phyloP scores from a whole-genome alignment of 2,113 vertebrate species.

The Triplophysa dalaica region DNA sequence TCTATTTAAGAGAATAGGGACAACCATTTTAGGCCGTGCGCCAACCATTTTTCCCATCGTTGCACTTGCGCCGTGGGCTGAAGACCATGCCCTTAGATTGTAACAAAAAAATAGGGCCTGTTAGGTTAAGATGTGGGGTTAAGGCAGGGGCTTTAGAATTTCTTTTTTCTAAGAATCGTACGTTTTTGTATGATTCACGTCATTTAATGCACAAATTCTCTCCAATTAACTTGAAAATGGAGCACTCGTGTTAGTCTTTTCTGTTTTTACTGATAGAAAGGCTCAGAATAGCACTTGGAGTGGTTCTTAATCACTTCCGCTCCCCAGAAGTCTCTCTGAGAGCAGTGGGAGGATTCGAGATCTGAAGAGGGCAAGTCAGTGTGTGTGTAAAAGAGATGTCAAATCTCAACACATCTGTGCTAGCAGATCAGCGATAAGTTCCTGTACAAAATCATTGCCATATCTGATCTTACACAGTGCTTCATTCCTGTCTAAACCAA shows the following conservation, averaged over 20 bases:
- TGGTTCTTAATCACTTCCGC: slow-evolving; percentile 43
- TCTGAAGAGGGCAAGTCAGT: neutral
- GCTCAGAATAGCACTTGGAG: slow-evolving; percentile 39
- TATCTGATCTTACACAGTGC: neutral
- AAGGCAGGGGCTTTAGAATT: no score
- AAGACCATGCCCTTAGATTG: no score
- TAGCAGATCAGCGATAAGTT: neutral
- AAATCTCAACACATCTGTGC: neutral
- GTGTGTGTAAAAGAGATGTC: slow-evolving; percentile 2
- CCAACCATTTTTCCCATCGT: no score
- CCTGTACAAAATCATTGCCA: neutral
- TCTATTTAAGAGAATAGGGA: no score
- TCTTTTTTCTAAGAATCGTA: no score
- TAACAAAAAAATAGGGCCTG: no score
- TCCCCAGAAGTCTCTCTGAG: slow-evolving; percentile 33
- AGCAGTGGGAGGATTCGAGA: slow-evolving; percentile 15
- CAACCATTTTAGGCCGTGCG: no score
- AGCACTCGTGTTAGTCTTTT: slow-evolving; percentile 30
- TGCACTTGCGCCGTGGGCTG: no score
- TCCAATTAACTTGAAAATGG: slow-evolving; percentile 45
- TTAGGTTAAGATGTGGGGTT: no score
- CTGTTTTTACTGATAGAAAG: slow-evolving; percentile 7
- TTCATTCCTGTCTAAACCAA: neutral
- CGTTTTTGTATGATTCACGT: no score
- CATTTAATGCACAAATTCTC: neutral